Conservation (phyloP, 2,888 invertebrate genomes). For the Monochamus alternatus region DNA sequence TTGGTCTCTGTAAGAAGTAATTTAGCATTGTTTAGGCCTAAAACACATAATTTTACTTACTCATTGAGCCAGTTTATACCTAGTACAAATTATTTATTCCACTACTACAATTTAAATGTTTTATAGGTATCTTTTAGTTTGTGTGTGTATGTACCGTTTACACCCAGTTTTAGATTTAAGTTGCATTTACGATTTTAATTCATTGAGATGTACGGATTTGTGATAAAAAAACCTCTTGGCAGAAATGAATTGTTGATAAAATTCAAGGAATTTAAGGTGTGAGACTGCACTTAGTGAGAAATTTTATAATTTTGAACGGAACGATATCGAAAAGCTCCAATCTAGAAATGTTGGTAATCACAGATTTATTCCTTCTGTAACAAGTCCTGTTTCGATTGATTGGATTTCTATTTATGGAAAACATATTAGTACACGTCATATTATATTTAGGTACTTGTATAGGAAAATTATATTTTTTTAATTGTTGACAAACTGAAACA, state of each 20-base stretch:
- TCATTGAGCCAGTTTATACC: slow-evolving; percentile 17
- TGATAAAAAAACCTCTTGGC: slow-evolving; percentile 26
- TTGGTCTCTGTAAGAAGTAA: slow-evolving; percentile 2
- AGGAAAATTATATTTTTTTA: not conserved
- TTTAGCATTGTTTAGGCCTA: slow-evolving; percentile 8
- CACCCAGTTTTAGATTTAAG: slow-evolving; percentile 24
- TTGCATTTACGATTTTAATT: slow-evolving; percentile 17
- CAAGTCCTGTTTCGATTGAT: too few species aligned
- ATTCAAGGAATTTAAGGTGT: slow-evolving; percentile 11
- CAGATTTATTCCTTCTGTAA: not conserved
- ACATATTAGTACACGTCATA: not conserved
- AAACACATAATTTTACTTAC: not conserved
- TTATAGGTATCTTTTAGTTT: slow-evolving; percentile 16
- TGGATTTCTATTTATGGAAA: too few species aligned
- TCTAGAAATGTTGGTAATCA: not conserved
- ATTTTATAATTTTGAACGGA: not conserved
- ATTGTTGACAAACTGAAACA: not conserved
- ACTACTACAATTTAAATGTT: slow-evolving; percentile 12
- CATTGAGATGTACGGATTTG: slow-evolving; percentile 19
- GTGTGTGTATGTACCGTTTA: slow-evolving; percentile 21
- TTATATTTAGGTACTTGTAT: not conserved
- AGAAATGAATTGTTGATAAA: slow-evolving; percentile 24
- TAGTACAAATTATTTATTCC: slow-evolving; percentile 33
- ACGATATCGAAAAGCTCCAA: not conserved
- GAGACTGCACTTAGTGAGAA: slow-evolving; percentile 1